These are phyloP conservation scores for Sitta carolinensis DNA, from an alignment of 2,797 vertebrate genomes.

Conservation along the genomic window DNA sequence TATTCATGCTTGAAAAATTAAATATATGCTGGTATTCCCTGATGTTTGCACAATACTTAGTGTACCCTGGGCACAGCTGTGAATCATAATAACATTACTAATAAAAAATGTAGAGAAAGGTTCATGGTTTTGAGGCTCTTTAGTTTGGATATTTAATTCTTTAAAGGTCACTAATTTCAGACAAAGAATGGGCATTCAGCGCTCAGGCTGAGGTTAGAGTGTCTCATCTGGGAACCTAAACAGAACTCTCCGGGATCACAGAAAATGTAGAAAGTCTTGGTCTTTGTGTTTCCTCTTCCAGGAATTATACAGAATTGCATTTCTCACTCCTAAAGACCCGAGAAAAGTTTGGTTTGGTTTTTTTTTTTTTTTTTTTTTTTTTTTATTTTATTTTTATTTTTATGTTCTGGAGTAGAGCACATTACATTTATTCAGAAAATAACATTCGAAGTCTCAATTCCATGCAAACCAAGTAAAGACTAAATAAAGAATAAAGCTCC, in stretches of 20 bases:
- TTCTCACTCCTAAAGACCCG: not conserved
- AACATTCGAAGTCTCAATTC: not conserved
- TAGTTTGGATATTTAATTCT: not conserved
- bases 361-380: no score
- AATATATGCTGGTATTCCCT: not conserved
- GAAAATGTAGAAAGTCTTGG: not conserved
- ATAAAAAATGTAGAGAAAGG: not conserved
- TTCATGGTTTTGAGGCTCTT: not conserved
- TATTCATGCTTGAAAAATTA: not conserved
- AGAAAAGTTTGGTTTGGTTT: not conserved
- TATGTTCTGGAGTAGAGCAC: not conserved
- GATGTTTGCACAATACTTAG: not conserved
- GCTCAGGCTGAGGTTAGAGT: not conserved
- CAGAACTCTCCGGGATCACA: not conserved
- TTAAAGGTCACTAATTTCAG: constrained; percentile 5
- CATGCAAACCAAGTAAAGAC: not conserved
- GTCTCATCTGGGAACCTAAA: not conserved
- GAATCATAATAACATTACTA: not conserved
- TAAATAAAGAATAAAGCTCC: not conserved
- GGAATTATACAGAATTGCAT: not conserved
- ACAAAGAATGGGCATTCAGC: not conserved
- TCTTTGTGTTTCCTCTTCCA: not conserved
- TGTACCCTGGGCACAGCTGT: not conserved
- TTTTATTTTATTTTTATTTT: not conserved
- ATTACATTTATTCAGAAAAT: not conserved